Conservation (phyloP, 1,140 invertebrate genomes). For the Harlomillsia oculata region DNA sequence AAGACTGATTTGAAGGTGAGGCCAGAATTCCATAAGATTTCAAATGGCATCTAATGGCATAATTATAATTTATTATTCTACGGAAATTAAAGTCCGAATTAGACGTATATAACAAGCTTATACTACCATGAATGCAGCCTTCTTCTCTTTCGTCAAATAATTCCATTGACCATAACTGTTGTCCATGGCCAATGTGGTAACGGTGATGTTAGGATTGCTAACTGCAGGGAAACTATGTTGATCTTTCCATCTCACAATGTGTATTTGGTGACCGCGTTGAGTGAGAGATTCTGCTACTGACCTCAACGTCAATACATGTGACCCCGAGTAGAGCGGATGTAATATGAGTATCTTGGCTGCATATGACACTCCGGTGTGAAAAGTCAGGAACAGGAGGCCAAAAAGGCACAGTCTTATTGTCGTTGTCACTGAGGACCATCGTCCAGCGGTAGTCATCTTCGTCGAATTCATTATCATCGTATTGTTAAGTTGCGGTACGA, state of each 20-base stretch:
- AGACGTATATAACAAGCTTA: not conserved
- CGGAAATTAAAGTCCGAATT: too few relatives aligned
- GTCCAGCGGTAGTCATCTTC: not conserved
- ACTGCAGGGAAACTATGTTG: conserved; percentile 28
- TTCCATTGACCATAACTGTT: conserved; percentile 30
- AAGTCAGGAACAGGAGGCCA: conserved; percentile 1
- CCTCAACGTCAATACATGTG: conserved; percentile 33
- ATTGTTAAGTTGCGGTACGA: too few relatives aligned
- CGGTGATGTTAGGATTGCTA: conserved; percentile 31
- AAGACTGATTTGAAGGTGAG: conserved; percentile 26
- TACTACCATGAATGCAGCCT: conserved; percentile 32
- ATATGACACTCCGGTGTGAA: not conserved
- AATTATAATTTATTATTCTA: too few relatives aligned
- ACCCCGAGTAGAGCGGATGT: conserved; percentile 34
- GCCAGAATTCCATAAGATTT: conserved; percentile 36
- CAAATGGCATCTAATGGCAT: conserved; percentile 35
- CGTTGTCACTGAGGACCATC: not conserved
- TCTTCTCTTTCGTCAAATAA: conserved; percentile 30
- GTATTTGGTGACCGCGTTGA: conserved; percentile 28
- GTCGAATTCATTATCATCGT: too few relatives aligned
- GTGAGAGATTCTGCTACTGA: conserved; percentile 32
- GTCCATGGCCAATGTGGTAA: conserved; percentile 30
- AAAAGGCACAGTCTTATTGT: not conserved
- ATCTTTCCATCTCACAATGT: conserved; percentile 34
- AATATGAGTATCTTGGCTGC: conserved; percentile 31